Evolutionary conservation across 2,888 invertebrate genomes (phyloP).

Genomic region (Tanytarsus gracilentus): DNA sequence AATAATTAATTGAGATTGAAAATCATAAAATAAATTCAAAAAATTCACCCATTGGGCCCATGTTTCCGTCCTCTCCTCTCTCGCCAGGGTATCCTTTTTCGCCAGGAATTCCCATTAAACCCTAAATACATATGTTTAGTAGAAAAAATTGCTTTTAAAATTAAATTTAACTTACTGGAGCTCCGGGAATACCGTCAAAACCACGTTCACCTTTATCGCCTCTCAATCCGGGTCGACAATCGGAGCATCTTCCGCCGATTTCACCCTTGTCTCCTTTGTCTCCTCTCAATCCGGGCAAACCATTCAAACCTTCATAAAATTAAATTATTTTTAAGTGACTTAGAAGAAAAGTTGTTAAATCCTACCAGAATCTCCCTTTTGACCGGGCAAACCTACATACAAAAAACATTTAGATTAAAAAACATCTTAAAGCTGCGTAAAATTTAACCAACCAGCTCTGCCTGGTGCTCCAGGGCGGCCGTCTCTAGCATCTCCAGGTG

Average conservation of each 20-base stretch:
- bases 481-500: conserved; percentile 68
- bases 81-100: conserved; percentile 59
- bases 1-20: conserved; percentile 34
- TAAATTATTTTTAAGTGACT: conserved; percentile 34
- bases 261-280: conserved; percentile 67
- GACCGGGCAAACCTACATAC: conserved; percentile 39
- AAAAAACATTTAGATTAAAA: background rate
- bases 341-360: conserved; percentile 56
- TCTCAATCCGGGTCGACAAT: conserved; percentile 63
- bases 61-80: conserved; percentile 59
- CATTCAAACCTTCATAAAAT: conserved; percentile 36
- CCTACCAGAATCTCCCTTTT: conserved; percentile 56
- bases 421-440: conserved; percentile 36
- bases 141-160: background rate
- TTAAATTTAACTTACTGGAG: conserved; percentile 32
- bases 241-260: conserved; percentile 67
- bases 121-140: conserved; percentile 44
- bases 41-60: conserved; percentile 46
- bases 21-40: background rate
- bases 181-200: conserved; percentile 56
- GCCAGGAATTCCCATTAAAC: conserved; percentile 48
- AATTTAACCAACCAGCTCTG: conserved; percentile 51
- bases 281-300: conserved; percentile 38
- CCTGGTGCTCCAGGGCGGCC: conserved; percentile 73
- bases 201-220: conserved; percentile 74